phyloP scores from a whole-genome alignment of 2,113 vertebrate species.

The Hyperoodon ampullatus region DNA sequence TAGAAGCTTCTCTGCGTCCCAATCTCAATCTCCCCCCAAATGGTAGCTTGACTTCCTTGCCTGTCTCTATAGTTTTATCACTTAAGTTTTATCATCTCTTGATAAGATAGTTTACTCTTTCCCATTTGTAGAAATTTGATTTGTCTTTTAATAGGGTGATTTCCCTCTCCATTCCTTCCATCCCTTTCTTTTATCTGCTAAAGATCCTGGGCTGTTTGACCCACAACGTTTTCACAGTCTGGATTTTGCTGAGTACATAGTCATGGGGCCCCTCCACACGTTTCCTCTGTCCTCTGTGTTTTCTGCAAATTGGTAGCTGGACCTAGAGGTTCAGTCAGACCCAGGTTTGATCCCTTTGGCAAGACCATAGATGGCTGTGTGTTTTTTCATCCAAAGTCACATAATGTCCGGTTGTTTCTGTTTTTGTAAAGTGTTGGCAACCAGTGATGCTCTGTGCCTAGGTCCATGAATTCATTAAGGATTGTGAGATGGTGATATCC shows the following conservation, averaged over 20 bases:
- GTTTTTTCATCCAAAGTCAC: background rate
- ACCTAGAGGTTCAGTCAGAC: background rate
- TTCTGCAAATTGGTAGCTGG: background rate
- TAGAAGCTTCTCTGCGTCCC: background rate
- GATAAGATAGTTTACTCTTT: background rate
- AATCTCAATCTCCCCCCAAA: too few relatives aligned
- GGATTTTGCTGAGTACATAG: background rate
- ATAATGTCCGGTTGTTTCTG: background rate
- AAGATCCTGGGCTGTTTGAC: background rate
- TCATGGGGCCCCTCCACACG: accelerated
- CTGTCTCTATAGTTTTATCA: background rate
- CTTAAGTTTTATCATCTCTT: background rate
- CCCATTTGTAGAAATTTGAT: background rate
- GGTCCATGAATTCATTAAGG: background rate
- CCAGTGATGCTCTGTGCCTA: background rate
- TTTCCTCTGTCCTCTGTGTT: background rate
- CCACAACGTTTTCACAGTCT: background rate
- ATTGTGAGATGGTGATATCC: background rate
- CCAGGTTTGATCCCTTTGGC: background rate
- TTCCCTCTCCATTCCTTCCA: background rate
- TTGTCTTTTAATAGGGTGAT: background rate
- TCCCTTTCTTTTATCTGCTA: background rate
- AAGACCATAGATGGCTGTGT: background rate
- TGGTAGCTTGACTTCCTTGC: background rate
- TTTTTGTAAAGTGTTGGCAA: background rate